phyloP scores from a whole-genome alignment of 2,797 vertebrate genomes.

The Pterois miles region DNA sequence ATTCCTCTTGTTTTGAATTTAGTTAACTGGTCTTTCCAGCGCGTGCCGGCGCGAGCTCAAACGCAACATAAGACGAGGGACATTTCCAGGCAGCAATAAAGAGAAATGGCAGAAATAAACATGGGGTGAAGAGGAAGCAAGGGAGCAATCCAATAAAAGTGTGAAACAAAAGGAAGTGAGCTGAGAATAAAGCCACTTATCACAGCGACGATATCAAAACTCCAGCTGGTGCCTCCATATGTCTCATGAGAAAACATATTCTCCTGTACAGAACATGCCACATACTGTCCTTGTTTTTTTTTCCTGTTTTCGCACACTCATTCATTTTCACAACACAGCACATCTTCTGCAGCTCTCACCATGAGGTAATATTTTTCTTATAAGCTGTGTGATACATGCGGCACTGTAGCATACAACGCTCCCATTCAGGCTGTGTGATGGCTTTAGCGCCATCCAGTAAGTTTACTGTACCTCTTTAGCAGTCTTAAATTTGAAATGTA shows the following conservation, averaged over 20 bases:
- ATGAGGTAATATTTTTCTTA: slow-evolving; percentile 11
- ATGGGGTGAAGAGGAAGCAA: slow-evolving; percentile 16
- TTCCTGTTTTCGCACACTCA: background rate
- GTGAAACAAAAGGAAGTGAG: slow-evolving; percentile 48
- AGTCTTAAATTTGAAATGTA: slow-evolving; percentile 11
- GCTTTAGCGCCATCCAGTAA: background rate
- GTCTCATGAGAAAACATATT: slow-evolving; percentile 52
- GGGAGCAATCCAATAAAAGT: slow-evolving; percentile 39
- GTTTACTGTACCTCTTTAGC: background rate
- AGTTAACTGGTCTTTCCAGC: background rate
- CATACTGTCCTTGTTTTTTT: slow-evolving; percentile 39
- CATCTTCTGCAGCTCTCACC: slow-evolving; percentile 23
- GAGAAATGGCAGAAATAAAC: slow-evolving; percentile 44
- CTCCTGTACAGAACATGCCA: slow-evolving; percentile 24
- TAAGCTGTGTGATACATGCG: background rate
- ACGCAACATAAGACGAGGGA: background rate
- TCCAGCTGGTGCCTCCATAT: slow-evolving; percentile 68
- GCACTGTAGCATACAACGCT: background rate
- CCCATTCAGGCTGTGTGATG: background rate
- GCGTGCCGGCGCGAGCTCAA: background rate
- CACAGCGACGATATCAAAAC: slow-evolving; percentile 40
- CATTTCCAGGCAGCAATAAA: slow-evolving; percentile 17
- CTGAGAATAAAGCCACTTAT: slow-evolving; percentile 51
- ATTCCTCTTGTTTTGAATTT: background rate
- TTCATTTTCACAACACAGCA: slow-evolving; percentile 35